Conservation (phyloP, 92 coral and sea anemone genomes). For the Actinostola sp. region DNA sequence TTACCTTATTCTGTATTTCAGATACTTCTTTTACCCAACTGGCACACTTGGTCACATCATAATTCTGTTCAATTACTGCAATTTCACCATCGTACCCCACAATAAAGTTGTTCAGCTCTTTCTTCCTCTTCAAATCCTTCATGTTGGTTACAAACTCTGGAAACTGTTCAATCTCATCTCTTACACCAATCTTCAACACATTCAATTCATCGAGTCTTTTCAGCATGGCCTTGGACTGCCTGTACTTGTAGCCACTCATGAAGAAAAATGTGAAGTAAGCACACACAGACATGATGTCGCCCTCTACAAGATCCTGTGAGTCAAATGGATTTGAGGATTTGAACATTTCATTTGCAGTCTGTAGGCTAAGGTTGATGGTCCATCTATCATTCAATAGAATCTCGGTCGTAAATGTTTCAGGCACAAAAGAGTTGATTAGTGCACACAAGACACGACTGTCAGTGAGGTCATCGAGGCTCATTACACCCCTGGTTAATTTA, state of each 20-base stretch:
- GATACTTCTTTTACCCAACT: conserved; percentile 87
- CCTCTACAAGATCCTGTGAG: conserved; percentile 93
- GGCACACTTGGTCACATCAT: conserved; percentile 77
- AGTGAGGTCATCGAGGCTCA: conserved; percentile 91
- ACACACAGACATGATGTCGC: conserved; percentile 96
- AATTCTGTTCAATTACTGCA: conserved; percentile 73
- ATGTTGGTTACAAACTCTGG: conserved; percentile 76
- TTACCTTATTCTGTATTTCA: conserved; percentile 89
- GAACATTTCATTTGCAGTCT: conserved; percentile 93
- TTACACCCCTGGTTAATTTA: conserved; percentile 88
- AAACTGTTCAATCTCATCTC: conserved; percentile 87
- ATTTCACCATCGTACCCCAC: conserved; percentile 85
- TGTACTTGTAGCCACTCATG: conserved; percentile 97
- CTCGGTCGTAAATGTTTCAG: conserved; percentile 98
- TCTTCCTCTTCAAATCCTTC: conserved; percentile 78
- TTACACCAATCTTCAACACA: conserved; percentile 86
- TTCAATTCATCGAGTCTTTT: conserved; percentile 88
- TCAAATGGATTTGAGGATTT: conserved; percentile 96
- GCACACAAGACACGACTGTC: conserved; percentile 98
- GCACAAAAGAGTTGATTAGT: conserved; percentile 89
- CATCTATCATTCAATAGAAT: conserved; percentile 96
- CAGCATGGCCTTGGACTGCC: conserved; percentile 87
- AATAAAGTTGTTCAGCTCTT: conserved; percentile 69
- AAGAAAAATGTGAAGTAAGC: conserved; percentile 97
- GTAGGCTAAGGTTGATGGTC: conserved; percentile 96